Conservation (phyloP, 2,888 invertebrate genomes). For the Drosophila helvetica region DNA sequence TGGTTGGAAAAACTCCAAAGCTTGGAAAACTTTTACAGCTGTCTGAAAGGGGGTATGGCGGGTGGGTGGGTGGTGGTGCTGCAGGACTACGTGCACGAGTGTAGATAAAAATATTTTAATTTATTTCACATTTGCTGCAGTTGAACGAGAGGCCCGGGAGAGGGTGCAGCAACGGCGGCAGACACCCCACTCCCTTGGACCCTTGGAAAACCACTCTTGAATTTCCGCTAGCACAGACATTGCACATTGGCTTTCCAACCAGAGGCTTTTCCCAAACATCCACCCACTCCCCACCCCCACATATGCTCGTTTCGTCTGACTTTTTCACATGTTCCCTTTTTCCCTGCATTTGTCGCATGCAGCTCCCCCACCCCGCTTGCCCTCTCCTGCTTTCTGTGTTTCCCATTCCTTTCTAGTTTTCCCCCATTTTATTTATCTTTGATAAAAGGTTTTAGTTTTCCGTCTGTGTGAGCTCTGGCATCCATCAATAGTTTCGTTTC, state of each 20-base stretch:
- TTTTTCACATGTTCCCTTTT: conserved; percentile 13
- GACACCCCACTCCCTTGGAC: conserved; percentile 5
- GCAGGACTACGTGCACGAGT: conserved; percentile 76
- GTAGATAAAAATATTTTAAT: conserved; percentile 78
- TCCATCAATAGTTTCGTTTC: conserved; percentile 63
- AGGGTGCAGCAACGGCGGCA: conserved; percentile 2
- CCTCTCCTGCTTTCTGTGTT: conserved; percentile 16
- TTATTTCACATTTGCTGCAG: conserved; percentile 75
- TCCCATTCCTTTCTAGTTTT: conserved; percentile 29
- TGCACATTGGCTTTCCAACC: conserved; percentile 56
- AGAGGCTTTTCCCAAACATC: conserved; percentile 22
- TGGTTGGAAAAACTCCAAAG: conserved; percentile 59
- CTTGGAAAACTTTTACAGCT: conserved; percentile 73
- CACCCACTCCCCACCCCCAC: conserved; percentile 19
- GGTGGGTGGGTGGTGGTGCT: conserved; percentile 34
- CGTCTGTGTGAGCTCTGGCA: conserved; percentile 24
- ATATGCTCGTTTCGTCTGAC: conserved; percentile 37
- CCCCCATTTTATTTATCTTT: conserved; percentile 75
- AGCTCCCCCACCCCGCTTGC: conserved; percentile 26
- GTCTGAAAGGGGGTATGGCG: conserved; percentile 25
- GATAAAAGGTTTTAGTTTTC: conserved; percentile 76
- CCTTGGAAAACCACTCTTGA: conserved; percentile 5
- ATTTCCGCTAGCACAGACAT: conserved; percentile 31
- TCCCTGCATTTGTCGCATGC: conserved; percentile 68
- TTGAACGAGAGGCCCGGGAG: conserved; percentile 5